Evolutionary conservation across 2,113 vertebrate genomes (phyloP).

Genomic region (Nasalis larvatus): DNA sequence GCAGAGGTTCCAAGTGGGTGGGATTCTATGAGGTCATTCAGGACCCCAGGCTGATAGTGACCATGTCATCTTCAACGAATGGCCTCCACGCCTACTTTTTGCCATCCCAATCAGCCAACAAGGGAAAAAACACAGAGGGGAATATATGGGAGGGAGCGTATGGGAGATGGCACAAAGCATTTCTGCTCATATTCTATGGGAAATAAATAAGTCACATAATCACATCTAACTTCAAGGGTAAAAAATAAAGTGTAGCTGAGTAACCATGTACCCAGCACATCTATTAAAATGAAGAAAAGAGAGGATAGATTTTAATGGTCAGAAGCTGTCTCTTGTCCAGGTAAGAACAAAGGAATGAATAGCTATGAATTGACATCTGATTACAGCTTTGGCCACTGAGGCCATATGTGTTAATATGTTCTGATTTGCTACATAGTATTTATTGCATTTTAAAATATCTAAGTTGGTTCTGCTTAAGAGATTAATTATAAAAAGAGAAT

Average conservation of each 20-base stretch:
- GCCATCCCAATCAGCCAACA: not conserved
- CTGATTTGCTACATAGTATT: not conserved
- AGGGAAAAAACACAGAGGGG: not conserved
- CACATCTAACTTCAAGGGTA: not conserved
- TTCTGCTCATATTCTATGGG: not conserved
- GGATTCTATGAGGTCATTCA: not conserved
- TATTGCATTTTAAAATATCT: not conserved
- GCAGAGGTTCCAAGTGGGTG: not conserved
- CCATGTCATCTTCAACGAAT: not conserved
- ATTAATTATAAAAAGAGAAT: not conserved
- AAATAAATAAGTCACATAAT: not conserved
- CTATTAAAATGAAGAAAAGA: not conserved
- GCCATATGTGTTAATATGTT: not conserved
- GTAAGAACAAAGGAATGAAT: not conserved
- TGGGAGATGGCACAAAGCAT: not conserved
- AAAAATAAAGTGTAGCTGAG: not conserved
- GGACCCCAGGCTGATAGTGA: not conserved
- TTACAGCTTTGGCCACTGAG: not conserved
- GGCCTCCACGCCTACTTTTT: not conserved
- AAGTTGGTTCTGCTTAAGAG: not conserved
- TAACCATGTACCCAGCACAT: not conserved
- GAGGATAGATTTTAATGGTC: not conserved
- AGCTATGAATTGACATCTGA: not conserved
- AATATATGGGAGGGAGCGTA: accelerated
- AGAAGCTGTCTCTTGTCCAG: not conserved